Percentiles rank a stretch among this genome's conserved stretches.
Conservation (phyloP, 2,888 invertebrate species). For the Dicycla oo region DNA sequence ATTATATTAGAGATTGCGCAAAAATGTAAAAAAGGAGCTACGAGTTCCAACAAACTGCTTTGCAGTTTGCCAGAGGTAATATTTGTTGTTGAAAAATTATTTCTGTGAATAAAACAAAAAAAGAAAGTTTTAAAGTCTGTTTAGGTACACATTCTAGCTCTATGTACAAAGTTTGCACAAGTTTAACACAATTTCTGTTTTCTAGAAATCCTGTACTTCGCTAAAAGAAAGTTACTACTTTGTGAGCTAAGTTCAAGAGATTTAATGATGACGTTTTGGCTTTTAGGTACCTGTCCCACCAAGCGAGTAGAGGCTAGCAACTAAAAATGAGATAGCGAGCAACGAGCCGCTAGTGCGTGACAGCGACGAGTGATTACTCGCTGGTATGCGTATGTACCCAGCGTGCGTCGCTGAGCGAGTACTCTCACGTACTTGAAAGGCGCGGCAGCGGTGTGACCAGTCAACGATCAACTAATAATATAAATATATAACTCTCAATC, state of each 20-base stretch:
- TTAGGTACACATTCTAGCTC: too few species aligned
- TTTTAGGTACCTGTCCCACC: background rate
- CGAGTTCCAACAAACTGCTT: too few species aligned
- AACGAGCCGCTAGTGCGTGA: background rate
- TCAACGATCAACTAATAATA: background rate
- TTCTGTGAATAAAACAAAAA: too few species aligned
- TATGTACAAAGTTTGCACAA: background rate
- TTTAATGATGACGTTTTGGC: background rate
- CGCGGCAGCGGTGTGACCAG: background rate
- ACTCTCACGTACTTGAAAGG: background rate
- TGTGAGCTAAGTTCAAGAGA: background rate
- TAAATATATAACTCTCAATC: background rate
- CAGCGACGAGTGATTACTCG: background rate
- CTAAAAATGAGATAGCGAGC: background rate
- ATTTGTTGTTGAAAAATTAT: too few species aligned
- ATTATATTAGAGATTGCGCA: too few species aligned
- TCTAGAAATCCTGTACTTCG: background rate
- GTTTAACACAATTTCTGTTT: background rate
- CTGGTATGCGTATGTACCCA: background rate
- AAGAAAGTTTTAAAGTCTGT: too few species aligned
- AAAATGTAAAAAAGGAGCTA: too few species aligned
- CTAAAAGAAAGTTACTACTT: slow-evolving; percentile 8
- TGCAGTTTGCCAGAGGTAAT: too few species aligned
- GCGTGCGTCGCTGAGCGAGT: background rate
- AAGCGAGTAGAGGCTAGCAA: background rate